Evolutionary conservation across 2,888 invertebrate species (phyloP).

Genomic region (Cerastis rubricosa): DNA sequence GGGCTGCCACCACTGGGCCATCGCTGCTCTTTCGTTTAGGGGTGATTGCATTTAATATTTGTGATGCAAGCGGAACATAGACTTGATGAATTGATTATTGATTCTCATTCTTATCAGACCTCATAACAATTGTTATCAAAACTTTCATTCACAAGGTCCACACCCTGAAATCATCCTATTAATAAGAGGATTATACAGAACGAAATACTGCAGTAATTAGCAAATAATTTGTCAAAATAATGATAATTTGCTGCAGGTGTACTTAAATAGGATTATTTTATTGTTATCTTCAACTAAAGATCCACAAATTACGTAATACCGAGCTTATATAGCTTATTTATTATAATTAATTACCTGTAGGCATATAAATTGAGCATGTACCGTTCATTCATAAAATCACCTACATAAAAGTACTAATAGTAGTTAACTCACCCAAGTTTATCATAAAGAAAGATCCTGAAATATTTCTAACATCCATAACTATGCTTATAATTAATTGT

Average conservation of each 20-base stretch:
- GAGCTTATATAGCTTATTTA: not conserved
- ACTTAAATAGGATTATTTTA: conserved; percentile 17
- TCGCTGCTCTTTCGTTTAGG: too few species aligned
- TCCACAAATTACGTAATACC: conserved; percentile 1
- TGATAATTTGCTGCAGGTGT: conserved; percentile 1
- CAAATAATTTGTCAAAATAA: conserved; percentile 8
- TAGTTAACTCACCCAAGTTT: not conserved
- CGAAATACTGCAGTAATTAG: conserved; percentile 6
- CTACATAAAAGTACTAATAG: not conserved
- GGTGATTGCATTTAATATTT: not conserved
- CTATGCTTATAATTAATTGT: too few species aligned
- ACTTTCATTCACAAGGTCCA: conserved; percentile 15
- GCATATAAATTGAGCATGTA: not conserved
- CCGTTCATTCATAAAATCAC: conserved; percentile 3
- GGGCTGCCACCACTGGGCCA: too few species aligned
- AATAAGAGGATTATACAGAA: conserved; percentile 1
- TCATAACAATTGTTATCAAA: not conserved
- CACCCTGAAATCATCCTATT: conserved; percentile 30
- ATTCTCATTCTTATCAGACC: conserved; percentile 7
- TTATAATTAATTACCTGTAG: not conserved
- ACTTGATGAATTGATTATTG: not conserved
- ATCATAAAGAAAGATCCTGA: not conserved
- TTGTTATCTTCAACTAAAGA: conserved; percentile 12
- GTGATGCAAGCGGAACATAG: not conserved
- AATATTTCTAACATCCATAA: not conserved